phyloP scores from a whole-genome alignment of 2,888 invertebrate genomes.

The Papilio protenor region DNA sequence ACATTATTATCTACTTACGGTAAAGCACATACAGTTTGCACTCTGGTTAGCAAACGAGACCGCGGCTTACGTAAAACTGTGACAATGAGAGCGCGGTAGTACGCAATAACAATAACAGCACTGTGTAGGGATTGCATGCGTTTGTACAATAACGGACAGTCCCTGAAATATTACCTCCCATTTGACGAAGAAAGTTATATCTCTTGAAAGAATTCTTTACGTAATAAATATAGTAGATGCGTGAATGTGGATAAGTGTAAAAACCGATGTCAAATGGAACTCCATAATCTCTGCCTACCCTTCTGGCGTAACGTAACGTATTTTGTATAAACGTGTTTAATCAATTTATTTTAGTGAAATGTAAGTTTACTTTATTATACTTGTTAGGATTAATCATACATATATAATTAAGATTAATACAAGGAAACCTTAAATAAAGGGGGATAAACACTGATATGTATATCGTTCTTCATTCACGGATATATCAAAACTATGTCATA shows the following conservation, averaged over 20 bases:
- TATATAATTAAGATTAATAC: no score
- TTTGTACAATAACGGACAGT: neutral
- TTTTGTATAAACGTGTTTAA: no score
- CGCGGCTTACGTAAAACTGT: constrained; percentile 48
- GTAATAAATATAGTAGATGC: neutral
- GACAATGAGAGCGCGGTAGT: constrained; percentile 44
- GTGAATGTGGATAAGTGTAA: no score
- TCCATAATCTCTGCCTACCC: no score
- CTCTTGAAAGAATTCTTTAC: neutral
- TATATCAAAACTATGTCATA: no score
- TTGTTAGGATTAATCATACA: neutral
- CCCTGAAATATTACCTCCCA: neutral
- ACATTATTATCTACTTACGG: neutral
- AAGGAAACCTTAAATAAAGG: no score
- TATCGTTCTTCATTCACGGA: no score
- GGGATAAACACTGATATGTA: no score
- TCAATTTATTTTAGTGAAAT: no score
- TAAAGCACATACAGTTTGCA: neutral
- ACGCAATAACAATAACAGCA: constrained; percentile 44
- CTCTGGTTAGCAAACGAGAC: constrained; percentile 41
- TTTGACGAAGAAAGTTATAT: neutral
- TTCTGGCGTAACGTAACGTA: no score
- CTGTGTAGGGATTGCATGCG: neutral
- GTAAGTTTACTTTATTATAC: neutral
- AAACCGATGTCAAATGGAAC: no score